Evolutionary conservation across 1,140 invertebrate genomes (phyloP).

Genomic region (Drosophila lowei): DNA sequence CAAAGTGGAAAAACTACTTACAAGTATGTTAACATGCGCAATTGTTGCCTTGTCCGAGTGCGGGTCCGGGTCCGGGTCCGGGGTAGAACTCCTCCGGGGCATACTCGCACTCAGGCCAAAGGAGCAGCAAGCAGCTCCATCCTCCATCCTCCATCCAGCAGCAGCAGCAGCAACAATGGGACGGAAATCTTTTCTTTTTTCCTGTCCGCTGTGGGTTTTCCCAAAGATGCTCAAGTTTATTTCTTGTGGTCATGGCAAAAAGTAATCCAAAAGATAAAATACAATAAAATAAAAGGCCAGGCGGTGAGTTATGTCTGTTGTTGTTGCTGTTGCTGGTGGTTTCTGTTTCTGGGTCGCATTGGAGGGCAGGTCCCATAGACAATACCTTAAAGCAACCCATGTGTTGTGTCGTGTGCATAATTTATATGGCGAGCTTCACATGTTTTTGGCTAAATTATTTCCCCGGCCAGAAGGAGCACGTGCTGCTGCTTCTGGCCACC

Average conservation of each 20-base stretch:
- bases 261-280: conserved; percentile 82
- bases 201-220: conserved; percentile 46
- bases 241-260: conserved; percentile 81
- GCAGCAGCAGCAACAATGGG: conserved; percentile 50
- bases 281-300: conserved; percentile 81
- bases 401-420: conserved; percentile 67
- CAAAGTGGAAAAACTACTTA: conserved; percentile 82
- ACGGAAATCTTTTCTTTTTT: conserved; percentile 66
- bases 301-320: conserved; percentile 71
- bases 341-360: conserved; percentile 34
- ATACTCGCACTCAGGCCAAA: conserved; percentile 38
- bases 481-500: conserved; percentile 48
- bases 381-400: conserved; percentile 68
- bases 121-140: conserved; percentile 1
- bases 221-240: conserved; percentile 78
- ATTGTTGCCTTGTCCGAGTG: conserved; percentile 56
- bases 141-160: no score
- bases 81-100: conserved; percentile 47
- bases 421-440: conserved; percentile 76
- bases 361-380: conserved; percentile 69
- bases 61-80: conserved; percentile 13
- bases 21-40: conserved; percentile 82
- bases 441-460: conserved; percentile 81
- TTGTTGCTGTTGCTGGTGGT: conserved; percentile 28
- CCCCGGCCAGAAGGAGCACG: conserved; percentile 57